Percentiles rank a stretch among this genome's conserved stretches.
Evolutionary conservation across 2,113 vertebrate species (phyloP).

Genomic region (Etheostoma cragini): DNA sequence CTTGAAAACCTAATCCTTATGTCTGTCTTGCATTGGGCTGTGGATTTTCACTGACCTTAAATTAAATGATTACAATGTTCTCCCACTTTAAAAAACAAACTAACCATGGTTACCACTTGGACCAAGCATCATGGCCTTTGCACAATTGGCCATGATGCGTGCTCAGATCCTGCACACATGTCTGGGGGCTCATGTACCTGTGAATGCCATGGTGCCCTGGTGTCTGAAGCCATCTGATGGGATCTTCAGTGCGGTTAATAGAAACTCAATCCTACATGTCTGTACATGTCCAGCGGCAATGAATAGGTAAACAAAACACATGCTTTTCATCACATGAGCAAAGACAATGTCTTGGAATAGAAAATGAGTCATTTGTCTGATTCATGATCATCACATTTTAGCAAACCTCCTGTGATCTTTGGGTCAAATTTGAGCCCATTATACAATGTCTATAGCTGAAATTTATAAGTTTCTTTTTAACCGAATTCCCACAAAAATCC

Average conservation of each 20-base stretch:
- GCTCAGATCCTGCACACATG: conserved; percentile 30
- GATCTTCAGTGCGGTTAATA: conserved; percentile 30
- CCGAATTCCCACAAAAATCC: no score
- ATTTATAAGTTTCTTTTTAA: no score
- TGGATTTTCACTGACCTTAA: conserved; percentile 33
- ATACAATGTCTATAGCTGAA: no score
- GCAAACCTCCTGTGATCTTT: neutral
- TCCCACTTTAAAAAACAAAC: conserved; percentile 39
- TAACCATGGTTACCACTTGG: conserved; percentile 8
- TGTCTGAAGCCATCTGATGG: conserved; percentile 27
- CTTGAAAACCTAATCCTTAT: neutral
- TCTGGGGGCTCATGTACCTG: conserved; percentile 28
- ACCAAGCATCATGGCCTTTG: conserved; percentile 33
- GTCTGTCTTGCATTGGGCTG: neutral
- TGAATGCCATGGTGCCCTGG: conserved; percentile 26
- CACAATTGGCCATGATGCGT: neutral
- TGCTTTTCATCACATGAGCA: neutral
- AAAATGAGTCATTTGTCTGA: neutral
- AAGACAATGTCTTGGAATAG: neutral
- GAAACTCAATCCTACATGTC: conserved; percentile 53
- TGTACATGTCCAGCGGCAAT: conserved; percentile 34
- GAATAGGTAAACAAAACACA: conserved; percentile 16
- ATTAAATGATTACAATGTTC: conserved; percentile 11
- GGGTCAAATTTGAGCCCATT: no score
- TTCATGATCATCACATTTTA: neutral